Evolutionary conservation across 2,113 vertebrate genomes (phyloP), one percentile per base, ranked within the genome.

Genomic region (Camelus bactrianus): DNA sequence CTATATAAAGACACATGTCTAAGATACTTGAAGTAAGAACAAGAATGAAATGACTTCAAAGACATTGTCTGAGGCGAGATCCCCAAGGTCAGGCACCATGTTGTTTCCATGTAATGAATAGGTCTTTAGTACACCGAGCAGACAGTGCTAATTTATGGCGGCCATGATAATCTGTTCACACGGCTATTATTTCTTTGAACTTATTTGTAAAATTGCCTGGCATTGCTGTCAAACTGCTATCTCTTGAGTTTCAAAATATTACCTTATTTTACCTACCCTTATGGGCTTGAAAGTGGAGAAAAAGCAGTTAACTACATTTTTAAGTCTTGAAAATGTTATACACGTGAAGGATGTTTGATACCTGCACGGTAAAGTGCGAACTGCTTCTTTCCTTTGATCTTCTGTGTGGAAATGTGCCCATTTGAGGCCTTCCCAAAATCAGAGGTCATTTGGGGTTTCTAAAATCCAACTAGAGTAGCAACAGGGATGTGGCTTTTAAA

Each of bases 1-100:
- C 94, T 98, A 88, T 97, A 96, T 97, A 98, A 95, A 97, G 94
- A 93, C 91, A 94, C 93, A 97, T 97, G 94, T 96, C 92, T 97
- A 85, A 97, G 92, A 98, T 97, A 93, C 82, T 94, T 96, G 96
- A 98, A 97, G 96, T 91, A 96, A 92, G 94, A 87, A 97, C 85
- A 95, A 94, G 97, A 92, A 97, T 89, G 83, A 95, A 92, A 67
- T 93, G 91, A 97, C 97, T 98, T 97, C 97, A 96, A 97, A 97
- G 94, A 84, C 96, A 95, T 92, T 88, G 93, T 97, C 89, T 90
- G 91, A 91, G 92, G 87, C 70, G 48, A 72, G 82, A 48, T 95
- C 89, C 89, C 81, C 89, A 77, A 97, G 93, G 93, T 96, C 92
- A 97, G 75, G 76, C 77, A 73, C 84, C 48, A 83, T 77, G 91